Percentiles rank a stretch among this genome's conserved stretches.
Conservation (phyloP, 1,140 invertebrate genomes). For the Drosophila kohkoa region DNA sequence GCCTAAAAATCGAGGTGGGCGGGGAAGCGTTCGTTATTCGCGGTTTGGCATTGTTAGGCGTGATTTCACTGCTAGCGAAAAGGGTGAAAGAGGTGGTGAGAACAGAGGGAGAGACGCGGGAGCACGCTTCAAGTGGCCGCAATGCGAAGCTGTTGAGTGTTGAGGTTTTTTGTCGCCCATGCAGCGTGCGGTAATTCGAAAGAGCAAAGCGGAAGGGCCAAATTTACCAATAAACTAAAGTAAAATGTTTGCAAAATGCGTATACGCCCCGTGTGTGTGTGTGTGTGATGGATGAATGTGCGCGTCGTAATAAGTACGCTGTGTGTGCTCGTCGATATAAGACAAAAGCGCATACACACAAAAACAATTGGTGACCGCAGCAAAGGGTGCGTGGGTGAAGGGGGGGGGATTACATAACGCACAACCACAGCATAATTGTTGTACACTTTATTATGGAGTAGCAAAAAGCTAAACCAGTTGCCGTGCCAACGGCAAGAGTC, state of each 20-base stretch:
- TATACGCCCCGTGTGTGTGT: background rate
- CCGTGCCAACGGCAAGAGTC: background rate
- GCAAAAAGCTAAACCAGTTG: constrained; percentile 1
- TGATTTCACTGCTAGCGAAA: constrained; percentile 45
- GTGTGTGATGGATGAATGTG: constrained; percentile 8
- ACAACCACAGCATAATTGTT: constrained; percentile 68
- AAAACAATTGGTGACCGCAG: constrained; percentile 19
- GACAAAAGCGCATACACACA: background rate
- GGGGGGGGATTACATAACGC: constrained; percentile 19
- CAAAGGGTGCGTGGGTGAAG: constrained; percentile 5
- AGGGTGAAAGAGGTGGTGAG: background rate
- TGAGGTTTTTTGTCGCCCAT: constrained; percentile 19
- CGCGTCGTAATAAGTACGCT: background rate
- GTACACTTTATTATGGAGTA: constrained; percentile 59
- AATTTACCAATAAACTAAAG: constrained; percentile 40
- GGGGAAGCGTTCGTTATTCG: constrained; percentile 16
- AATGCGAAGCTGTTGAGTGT: constrained; percentile 32
- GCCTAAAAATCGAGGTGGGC: background rate
- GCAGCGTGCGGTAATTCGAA: background rate
- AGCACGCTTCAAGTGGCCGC: constrained; percentile 30
- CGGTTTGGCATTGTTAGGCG: constrained; percentile 53
- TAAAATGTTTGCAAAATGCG: constrained; percentile 40
- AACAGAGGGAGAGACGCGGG: no score
- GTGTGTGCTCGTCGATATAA: constrained; percentile 9
- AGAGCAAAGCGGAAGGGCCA: background rate